Evolutionary conservation across 2,797 vertebrate species (phyloP).

Genomic region (Acipenser transmontanus): DNA sequence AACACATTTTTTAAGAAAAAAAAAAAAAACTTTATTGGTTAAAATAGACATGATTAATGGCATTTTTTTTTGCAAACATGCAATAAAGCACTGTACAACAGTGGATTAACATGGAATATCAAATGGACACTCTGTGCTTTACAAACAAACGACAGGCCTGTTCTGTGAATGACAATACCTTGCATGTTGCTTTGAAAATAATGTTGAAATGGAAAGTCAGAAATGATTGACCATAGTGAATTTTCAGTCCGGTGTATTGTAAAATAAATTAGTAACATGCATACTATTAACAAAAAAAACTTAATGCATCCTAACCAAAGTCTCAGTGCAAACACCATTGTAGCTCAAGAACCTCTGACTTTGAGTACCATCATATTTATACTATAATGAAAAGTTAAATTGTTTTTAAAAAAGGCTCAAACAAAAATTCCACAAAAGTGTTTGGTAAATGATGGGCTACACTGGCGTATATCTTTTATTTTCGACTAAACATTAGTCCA

Average conservation of each 20-base stretch:
- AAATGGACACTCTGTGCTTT: constrained; percentile 60
- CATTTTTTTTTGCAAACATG: constrained; percentile 65
- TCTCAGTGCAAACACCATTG: constrained; percentile 88
- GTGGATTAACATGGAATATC: constrained; percentile 76
- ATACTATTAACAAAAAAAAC: constrained; percentile 65
- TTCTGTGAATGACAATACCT: constrained; percentile 33
- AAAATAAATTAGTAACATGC: constrained; percentile 95
- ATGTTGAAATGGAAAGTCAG: constrained; percentile 29
- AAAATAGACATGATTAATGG: constrained; percentile 76
- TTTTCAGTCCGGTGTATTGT: constrained; percentile 49
- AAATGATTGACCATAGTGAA: constrained; percentile 37
- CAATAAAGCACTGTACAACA: constrained; percentile 75
- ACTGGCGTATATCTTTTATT: constrained; percentile 52
- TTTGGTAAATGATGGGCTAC: constrained; percentile 57
- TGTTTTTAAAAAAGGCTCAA: constrained; percentile 32
- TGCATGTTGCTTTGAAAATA: constrained; percentile 27
- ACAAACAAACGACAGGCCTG: constrained; percentile 24
- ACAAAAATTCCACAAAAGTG: constrained; percentile 40
- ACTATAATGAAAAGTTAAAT: constrained; percentile 40
- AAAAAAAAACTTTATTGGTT: constrained; percentile 93
- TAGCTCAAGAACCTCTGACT: constrained; percentile 64
- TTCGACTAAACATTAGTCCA: constrained; percentile 82
- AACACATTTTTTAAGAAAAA: constrained; percentile 56
- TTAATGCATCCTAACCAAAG: constrained; percentile 71
- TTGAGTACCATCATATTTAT: constrained; percentile 48